Percentiles rank a stretch among this genome's conserved stretches.
Conservation (phyloP, 2,797 vertebrate genomes). For the Anableps anableps region DNA sequence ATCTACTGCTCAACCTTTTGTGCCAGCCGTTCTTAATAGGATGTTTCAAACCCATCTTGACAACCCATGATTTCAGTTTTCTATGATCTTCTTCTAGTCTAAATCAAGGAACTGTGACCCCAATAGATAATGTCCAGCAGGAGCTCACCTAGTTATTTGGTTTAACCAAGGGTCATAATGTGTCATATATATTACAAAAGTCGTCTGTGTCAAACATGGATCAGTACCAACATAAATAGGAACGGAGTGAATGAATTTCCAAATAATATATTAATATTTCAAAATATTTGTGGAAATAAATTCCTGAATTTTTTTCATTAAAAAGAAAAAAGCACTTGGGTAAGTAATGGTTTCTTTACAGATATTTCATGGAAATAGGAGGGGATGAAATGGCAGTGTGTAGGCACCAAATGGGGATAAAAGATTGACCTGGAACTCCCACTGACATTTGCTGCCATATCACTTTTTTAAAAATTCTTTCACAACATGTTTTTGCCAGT, state of each 20-base stretch:
- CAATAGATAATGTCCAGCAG: no score
- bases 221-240: background rate
- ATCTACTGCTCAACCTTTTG: no score
- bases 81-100: no score
- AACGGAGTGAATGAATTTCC: no score
- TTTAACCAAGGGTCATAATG: no score
- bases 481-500: background rate
- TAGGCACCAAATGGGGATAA: background rate
- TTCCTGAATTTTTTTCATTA: background rate
- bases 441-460: background rate
- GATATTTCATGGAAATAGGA: background rate
- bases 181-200: no score
- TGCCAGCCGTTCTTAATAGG: no score
- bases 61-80: no score
- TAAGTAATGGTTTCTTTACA: background rate
- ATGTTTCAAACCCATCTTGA: no score
- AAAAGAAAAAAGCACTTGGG: background rate
- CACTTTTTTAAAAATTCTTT: background rate
- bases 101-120: no score
- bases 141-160: no score
- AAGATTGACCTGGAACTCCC: no score
- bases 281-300: background rate
- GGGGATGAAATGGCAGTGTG: background rate
- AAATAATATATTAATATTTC: background rate
- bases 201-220: background rate